Base-by-base conservation (phyloP, 53 echinoderm and acorn worm genomes). In the Echinometra lucunter region DNA sequence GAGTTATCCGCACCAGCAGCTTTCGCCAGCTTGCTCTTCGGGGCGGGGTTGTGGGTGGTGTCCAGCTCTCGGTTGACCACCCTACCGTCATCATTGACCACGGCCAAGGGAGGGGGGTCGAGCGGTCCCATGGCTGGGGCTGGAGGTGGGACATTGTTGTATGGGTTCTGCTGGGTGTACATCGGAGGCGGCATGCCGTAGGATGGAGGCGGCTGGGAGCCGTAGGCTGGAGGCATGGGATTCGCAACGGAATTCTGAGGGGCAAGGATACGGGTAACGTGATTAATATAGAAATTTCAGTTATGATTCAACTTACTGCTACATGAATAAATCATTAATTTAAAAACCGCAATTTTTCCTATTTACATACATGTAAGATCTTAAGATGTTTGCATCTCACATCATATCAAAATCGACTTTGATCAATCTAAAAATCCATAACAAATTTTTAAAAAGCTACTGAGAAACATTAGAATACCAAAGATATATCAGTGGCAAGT, bases 91-190 rank as follows among this genome's bases (percentile, higher is more conserved):
- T 66, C 27, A 32, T 81, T 57, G 2, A 92, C 80, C 80, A 92
- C 9, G 2, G 93, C 80, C 23, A 92, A 56, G 18, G 93, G 93
- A 17, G 93, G 93, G 28, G 92, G 92, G 56, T 37, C 92, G 2
- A 92, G 53, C 17, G 80, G 92, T 35, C 92, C 92, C 56, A 78
- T 55, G 37, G 21, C n/a, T 9, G 18, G 57, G 28, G 92, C 1
- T 40, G 92, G 92, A 44, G 92, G 75, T 18, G 78, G 80, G 35
- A 37, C 25, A 55, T 53, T 55, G 93, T 92, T 92, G 80, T 78
- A 92, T 1, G 93, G 93, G 58, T 92, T 92, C 32, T 32, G 53
- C 23, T 92, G 93, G 75, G 75, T 37, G 93, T 92, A 92, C 21
- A 4, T 27, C 30, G 92, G 92, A 4, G 92, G 91, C 3, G 91